These are phyloP conservation scores for Lithophane ornitopus DNA, from an alignment of 2,888 invertebrate genomes.

Conservation along the genomic window DNA sequence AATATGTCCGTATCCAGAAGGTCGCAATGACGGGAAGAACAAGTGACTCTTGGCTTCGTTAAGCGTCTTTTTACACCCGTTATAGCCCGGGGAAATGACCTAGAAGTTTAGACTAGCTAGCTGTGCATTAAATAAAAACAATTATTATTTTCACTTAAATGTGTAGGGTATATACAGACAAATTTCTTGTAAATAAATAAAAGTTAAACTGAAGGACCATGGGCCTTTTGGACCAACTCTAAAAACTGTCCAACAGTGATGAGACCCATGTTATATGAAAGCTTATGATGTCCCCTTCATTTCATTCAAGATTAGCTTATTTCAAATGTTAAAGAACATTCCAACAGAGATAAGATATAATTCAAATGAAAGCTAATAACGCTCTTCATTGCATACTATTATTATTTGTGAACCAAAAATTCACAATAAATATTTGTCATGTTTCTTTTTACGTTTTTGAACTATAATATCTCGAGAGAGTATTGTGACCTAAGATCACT, in stretches of 20 bases:
- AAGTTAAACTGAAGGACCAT: not conserved
- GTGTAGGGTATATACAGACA: not conserved
- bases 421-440: not conserved
- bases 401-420: not conserved
- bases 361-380: not conserved
- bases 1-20: not conserved
- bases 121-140: not conserved
- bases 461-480: not conserved
- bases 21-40: not conserved
- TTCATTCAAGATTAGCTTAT: not conserved
- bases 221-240: not conserved
- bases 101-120: not conserved
- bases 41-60: not conserved
- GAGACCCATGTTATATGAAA: not conserved
- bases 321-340: not conserved
- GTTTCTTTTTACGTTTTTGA: not conserved
- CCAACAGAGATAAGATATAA: no score
- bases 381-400: not conserved
- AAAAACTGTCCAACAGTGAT: not conserved
- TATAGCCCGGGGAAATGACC: not conserved
- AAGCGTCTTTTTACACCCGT: slow-evolving; percentile 2
- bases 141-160: not conserved
- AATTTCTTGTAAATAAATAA: not conserved
- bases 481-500: not conserved
- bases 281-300: not conserved